These are phyloP conservation scores for Sylvicola cinctus DNA, from an alignment of 2,888 invertebrate species.

Conservation along the genomic window DNA sequence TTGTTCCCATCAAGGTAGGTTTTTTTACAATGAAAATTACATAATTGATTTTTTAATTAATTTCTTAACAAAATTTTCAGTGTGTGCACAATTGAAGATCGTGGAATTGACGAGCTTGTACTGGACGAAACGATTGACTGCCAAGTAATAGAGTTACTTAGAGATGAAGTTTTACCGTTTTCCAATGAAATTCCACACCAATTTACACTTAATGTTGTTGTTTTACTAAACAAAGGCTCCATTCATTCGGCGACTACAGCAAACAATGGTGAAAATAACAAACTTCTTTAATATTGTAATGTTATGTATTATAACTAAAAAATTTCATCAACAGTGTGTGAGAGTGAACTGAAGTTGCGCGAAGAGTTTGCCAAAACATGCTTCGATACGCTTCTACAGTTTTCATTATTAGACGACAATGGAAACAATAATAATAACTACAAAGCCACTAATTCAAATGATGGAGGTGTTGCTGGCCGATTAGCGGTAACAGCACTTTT, in stretches of 20 bases:
- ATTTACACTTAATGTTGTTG: conserved; percentile 64
- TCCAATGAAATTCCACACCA: conserved; percentile 57
- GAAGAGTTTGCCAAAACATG: conserved; percentile 94
- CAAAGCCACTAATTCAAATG: conserved; percentile 13
- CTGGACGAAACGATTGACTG: conserved; percentile 64
- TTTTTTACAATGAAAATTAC: conserved; percentile 1
- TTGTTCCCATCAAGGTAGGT: conserved; percentile 64
- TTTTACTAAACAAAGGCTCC: conserved; percentile 66
- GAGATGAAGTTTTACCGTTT: conserved; percentile 65
- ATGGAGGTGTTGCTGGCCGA: conserved; percentile 43
- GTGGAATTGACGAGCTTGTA: conserved; percentile 35
- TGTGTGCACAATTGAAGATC: conserved; percentile 30
- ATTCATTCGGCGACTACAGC: conserved; percentile 53
- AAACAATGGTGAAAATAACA: conserved; percentile 13
- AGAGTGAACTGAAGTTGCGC: conserved; percentile 58
- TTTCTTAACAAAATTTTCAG: conserved; percentile 15
- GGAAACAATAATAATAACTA: conserved; percentile 17
- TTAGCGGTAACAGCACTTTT: conserved; percentile 81
- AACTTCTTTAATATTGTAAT: conserved; percentile 9
- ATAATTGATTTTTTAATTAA: not conserved
- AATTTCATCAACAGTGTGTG: conserved; percentile 36
- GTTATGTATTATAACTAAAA: not conserved
- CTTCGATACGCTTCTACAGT: conserved; percentile 87
- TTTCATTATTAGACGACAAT: conserved; percentile 64
- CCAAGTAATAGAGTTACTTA: conserved; percentile 58